Evolutionary conservation across 2,888 invertebrate genomes (phyloP), one percentile per base, ranked within the genome.

Genomic region (Volucella inflata): DNA sequence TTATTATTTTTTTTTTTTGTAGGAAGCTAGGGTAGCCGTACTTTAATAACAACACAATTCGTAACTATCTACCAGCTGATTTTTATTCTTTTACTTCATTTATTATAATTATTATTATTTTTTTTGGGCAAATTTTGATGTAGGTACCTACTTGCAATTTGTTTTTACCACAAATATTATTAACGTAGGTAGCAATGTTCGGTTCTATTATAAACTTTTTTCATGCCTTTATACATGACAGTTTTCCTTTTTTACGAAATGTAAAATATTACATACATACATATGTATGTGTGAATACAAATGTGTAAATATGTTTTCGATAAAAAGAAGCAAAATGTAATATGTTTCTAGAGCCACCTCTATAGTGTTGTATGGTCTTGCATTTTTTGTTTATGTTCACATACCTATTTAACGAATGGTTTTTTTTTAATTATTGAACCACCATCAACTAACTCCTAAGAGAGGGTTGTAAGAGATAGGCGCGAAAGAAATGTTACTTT

Each of bases 41-140:
- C 68, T 64, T 79, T 55, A 83, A 79, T 64, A 74, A 70, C 68
- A 70, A 51, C 65, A 70, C 64, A 3, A 21, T 21, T 21, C 21
- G 21, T 21, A 21, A 21, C 21, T 64, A 79, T 51, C 62, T 70
- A 74, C 64, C 74, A 79, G 74, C 74, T 83, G 79, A 40, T 68
- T 62, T 16, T 44, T 11, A 70, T 21, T 21, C 0, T 3, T 30
- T 30, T 30, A 6, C 6, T 30, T 6, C 4, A 4, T 30, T 30
- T 30, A 30, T n/a, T n/a, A n/a, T n/a, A n/a, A n/a, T n/a, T n/a
- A n/a, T n/a, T n/a, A n/a, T n/a, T n/a, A n/a, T n/a, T n/a, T n/a
- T n/a, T n/a, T n/a, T n/a, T 70, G 77, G 55, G 59, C 62, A 71
- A 46, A 46, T 79, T 72, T 59, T 46, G 30, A 38, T 51, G 40